Evolutionary conservation across 2,113 vertebrate genomes (phyloP).

Genomic region (Dromaius novaehollandiae): DNA sequence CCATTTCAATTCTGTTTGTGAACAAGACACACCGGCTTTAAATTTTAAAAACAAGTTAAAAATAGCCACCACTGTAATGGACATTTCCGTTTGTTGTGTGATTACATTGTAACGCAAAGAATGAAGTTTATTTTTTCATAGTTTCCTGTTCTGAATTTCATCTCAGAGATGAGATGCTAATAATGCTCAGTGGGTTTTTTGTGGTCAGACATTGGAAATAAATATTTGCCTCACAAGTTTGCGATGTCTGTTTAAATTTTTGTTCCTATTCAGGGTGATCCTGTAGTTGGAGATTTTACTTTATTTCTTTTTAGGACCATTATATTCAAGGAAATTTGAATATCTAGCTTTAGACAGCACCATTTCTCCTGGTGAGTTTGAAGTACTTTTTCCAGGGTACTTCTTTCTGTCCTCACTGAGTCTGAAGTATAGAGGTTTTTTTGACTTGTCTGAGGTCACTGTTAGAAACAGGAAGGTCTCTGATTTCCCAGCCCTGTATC

Average conservation of each 20-base stretch:
- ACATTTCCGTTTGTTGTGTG: constrained; percentile 34
- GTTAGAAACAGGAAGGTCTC: background rate
- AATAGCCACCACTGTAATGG: constrained; percentile 17
- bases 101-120: constrained; percentile 46
- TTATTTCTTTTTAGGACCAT: background rate
- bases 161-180: constrained; percentile 47
- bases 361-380: background rate
- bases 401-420: background rate
- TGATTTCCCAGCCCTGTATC: background rate
- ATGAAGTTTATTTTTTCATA: constrained; percentile 48
- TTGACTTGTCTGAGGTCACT: background rate
- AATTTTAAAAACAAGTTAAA: constrained; percentile 64
- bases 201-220: constrained; percentile 38
- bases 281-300: background rate
- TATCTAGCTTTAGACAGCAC: background rate
- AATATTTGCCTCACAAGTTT: constrained; percentile 27
- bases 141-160: constrained; percentile 61
- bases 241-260: background rate
- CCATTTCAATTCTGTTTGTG: background rate
- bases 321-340: background rate
- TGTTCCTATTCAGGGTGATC: background rate
- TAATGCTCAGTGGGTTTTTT: constrained; percentile 52
- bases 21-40: background rate
- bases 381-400: background rate
- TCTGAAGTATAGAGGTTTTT: background rate